Evolutionary conservation across 2,113 vertebrate species (phyloP), one percentile per base, ranked within the genome.

Genomic region (Natator depressus): DNA sequence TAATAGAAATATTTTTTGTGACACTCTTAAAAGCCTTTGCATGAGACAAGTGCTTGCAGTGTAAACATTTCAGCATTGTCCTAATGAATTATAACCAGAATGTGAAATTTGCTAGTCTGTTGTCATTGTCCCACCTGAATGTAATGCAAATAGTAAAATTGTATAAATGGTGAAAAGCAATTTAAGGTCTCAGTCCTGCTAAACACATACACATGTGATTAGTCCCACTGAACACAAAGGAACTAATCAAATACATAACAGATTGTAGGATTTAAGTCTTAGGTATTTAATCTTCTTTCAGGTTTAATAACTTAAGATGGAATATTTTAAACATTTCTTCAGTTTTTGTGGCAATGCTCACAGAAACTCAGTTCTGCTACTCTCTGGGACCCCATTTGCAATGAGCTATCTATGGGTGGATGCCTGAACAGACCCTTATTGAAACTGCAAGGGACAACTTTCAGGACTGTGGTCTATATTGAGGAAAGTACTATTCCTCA

Each of bases 111-210:
- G 86, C 75, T 49, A 55, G 84, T 85, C 11, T 69, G 8, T 42
- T 87, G 76, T 72, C 50, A 62, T 90, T 96, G 57, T 88, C 75
- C 80, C 80, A 47, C 79, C 38, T 84, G 87, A 96, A 87, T 92
- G 88, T 90, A 84, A 76, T 91, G 84, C 75, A 90, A 97, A 95
- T 9, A 88, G 78, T 89, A 80, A 92, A 94, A 90, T 38, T 81
- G 35, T 47, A 87, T 50, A 83, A 93, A 91, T 47, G 49, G 78
- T 49, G n/a, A 55, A 91, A 95, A 94, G 82, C 81, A 91, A 91
- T 92, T 87, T 92, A 81, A 85, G 65, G 10, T 50, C 19, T 76
- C 96, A 96, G 78, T 85, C 57, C 89, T 88, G 82, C 90, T 85
- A 86, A 38, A 87, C 42, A 50, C 29, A 46, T 78, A 83, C 87